Evolutionary conservation across 2,113 vertebrate genomes (phyloP).

Genomic region (Chunga burmeisteri): DNA sequence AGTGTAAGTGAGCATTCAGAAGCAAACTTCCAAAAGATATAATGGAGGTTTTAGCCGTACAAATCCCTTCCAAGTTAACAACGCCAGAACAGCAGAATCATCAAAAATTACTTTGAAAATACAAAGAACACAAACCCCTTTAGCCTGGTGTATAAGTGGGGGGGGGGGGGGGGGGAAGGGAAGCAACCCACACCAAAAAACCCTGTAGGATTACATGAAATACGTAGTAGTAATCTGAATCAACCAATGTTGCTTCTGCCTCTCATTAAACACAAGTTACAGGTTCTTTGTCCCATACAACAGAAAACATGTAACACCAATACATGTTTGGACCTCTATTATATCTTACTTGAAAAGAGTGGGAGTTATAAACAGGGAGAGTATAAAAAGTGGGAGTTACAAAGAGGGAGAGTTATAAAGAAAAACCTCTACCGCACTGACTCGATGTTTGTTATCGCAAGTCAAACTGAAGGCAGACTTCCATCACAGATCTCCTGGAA

Average conservation of each 20-base stretch:
- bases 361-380: not conserved
- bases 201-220: fast-evolving
- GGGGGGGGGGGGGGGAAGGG: no score
- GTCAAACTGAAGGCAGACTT: not conserved
- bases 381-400: no score
- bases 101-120: not conserved
- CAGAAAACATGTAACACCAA: no score
- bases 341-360: not conserved
- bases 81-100: not conserved
- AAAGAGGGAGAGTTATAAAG: not conserved
- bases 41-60: not conserved
- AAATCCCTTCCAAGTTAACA: not conserved
- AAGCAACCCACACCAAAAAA: not conserved
- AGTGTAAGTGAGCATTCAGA: fast-evolving
- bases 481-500: not conserved
- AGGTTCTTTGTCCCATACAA: no score
- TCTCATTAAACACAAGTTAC: no score
- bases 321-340: no score
- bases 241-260: not conserved
- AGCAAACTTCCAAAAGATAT: not conserved
- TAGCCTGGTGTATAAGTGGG: fast-evolving
- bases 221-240: not conserved
- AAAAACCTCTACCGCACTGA: not conserved
- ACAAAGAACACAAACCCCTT: not conserved
- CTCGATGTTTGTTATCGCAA: fast-evolving